These are phyloP conservation scores for Apotomis betuletana DNA, from an alignment of 2,888 invertebrate species.

Conservation along the genomic window DNA sequence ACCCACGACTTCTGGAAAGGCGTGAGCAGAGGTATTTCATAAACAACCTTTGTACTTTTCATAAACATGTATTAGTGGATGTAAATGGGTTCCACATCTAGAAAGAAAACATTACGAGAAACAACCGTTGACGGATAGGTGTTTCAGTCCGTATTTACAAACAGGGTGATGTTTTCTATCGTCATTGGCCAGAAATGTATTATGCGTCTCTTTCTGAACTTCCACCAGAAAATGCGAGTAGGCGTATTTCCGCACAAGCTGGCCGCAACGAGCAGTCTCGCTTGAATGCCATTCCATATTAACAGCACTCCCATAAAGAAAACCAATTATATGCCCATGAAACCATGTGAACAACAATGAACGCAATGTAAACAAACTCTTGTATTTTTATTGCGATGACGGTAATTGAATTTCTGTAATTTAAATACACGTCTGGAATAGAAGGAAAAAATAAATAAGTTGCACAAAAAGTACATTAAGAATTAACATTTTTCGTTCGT, in stretches of 20 bases:
- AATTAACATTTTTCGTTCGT: neutral
- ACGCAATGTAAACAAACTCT: constrained; percentile 42
- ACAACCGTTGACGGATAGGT: constrained; percentile 31
- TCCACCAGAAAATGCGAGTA: constrained; percentile 22
- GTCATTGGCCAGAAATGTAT: constrained; percentile 27
- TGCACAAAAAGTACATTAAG: neutral
- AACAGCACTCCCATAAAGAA: constrained; percentile 71
- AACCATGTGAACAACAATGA: constrained; percentile 57
- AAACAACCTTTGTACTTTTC: constrained; percentile 26
- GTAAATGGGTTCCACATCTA: constrained; percentile 37
- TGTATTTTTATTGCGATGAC: constrained; percentile 8
- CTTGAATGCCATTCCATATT: constrained; percentile 64
- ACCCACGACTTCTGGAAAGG: constrained; percentile 14
- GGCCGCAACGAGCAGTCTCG: constrained; percentile 47
- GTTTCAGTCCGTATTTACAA: constrained; percentile 33
- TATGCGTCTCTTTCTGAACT: constrained; percentile 27
- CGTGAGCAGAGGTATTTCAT: constrained; percentile 32
- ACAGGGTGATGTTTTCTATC: constrained; percentile 31
- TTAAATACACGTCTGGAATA: neutral
- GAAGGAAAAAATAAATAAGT: neutral
- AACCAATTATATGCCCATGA: constrained; percentile 76
- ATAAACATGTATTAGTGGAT: constrained; percentile 32
- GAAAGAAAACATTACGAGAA: constrained; percentile 35
- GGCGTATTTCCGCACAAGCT: constrained; percentile 21
- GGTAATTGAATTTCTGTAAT: constrained; percentile 18